These are phyloP conservation scores for Cordylochernes scorpioides DNA, from an alignment of 2,888 invertebrate species.

Conservation along the genomic window DNA sequence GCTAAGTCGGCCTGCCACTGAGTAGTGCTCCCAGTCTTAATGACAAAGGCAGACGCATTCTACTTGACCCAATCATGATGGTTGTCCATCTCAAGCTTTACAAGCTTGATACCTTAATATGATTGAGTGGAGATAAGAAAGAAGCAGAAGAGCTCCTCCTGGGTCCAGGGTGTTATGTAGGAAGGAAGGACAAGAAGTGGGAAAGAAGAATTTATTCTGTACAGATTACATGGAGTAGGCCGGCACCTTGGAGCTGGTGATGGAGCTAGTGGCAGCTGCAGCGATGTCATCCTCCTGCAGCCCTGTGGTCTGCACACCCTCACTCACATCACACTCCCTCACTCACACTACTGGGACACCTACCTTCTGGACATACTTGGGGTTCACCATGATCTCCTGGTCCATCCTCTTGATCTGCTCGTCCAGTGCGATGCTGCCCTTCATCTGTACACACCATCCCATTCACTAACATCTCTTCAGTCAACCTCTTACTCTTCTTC, in stretches of 20 bases:
- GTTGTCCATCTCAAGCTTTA: no score
- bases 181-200: no score
- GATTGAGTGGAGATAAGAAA: no score
- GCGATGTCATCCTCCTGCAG: conserved; percentile 2
- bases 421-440: conserved; percentile 57
- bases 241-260: conserved; percentile 1
- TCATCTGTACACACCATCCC: conserved; percentile 30
- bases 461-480: background rate
- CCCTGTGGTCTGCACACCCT: conserved; percentile 1
- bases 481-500: no score
- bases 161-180: no score
- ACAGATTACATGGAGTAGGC: conserved; percentile 3
- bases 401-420: conserved; percentile 73
- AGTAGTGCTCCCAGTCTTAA: no score
- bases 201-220: no score
- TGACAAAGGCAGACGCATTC: no score
- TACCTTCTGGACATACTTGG: conserved; percentile 38
- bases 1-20: no score
- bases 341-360: conserved; percentile 17
- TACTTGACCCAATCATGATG: no score
- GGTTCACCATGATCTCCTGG: conserved; percentile 66
- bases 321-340: background rate
- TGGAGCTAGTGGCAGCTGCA: background rate
- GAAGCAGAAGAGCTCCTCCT: no score
- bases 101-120: no score